Evolutionary conservation across 2,888 invertebrate genomes (phyloP), one percentile per base, ranked within the genome.

Genomic region (Poecilus cupreus): DNA sequence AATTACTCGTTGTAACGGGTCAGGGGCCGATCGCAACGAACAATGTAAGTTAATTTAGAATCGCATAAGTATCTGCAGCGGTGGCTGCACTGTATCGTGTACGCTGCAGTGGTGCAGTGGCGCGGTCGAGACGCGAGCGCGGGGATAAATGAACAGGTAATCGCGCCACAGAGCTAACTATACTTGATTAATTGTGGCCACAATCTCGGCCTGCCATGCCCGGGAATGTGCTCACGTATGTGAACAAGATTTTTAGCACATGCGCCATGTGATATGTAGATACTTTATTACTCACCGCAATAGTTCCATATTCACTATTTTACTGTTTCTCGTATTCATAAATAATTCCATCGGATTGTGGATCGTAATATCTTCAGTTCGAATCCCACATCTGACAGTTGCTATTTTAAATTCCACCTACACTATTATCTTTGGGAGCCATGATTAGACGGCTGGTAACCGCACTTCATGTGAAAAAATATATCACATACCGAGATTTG

Each of bases 21-120:
- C 77, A 77, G 60, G 43, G 60, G 18, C 77, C 77, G 77, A 39
- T 64, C 77, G 10, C 26, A 22, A 11, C 18, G 77, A 77, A 77
- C 77, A 77, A 77, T 77, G 77, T 43, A 77, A 77, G 77, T 77
- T 77, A 77, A 77, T 77, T 77, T 77, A 77, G 77, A 77, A 77
- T 77, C 77, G 77, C 77, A 77, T 77, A 77, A 60, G 77, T 77
- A 77, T 60, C 60, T 77, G 43, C 60, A 13, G 64, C 20, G 49
- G 32, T 16, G 22, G 49, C 5, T 51, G 74, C 49, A 11, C 13
- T 74, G 74, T 24, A 26, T 68, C 37, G 46, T 49, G 74, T 16
- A 22, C n/a, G n/a, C 18, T 22, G 39, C 22, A 24, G 22, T 37
- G 10, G 46, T n/a, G n/a, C n/a, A n/a, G 51, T 22, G 39, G 26